A percentile compares a stretch with the other conserved stretches of the same genome.
These are phyloP conservation scores for Diphyllodes magnificus DNA, from an alignment of 2,113 vertebrate species.

Conservation along the genomic window DNA sequence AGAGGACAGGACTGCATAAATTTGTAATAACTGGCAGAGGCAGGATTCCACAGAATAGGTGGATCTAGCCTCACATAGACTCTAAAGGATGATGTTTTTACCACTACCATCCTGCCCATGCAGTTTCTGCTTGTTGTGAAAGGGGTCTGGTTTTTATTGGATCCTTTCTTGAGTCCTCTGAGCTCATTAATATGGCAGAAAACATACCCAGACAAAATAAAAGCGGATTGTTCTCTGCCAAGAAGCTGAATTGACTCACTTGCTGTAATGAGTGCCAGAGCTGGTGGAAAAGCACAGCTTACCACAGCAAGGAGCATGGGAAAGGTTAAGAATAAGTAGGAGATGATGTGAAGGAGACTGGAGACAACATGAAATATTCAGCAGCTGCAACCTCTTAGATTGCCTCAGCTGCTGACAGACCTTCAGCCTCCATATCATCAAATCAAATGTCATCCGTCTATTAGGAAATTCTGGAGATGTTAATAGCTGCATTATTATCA, in stretches of 20 bases:
- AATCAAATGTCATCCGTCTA: background rate
- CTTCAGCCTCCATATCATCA: background rate
- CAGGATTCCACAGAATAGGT: background rate
- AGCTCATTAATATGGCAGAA: constrained; percentile 43
- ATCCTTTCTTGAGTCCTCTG: background rate
- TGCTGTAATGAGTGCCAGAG: constrained; percentile 25
- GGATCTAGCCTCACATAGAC: background rate
- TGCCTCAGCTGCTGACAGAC: background rate
- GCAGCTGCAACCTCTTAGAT: background rate
- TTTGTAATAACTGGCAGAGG: background rate
- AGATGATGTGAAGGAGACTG: background rate
- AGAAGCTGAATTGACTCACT: constrained; percentile 46
- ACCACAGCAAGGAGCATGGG: constrained; percentile 33
- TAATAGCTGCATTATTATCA: background rate
- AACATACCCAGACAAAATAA: constrained; percentile 46
- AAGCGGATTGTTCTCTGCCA: constrained; percentile 7
- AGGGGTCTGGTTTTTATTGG: background rate
- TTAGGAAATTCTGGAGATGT: background rate
- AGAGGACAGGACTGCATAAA: background rate
- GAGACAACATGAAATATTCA: background rate
- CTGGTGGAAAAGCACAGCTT: constrained; percentile 33
- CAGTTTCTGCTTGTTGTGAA: background rate
- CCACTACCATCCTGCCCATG: background rate
- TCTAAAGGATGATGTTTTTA: background rate
- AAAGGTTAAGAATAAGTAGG: constrained; percentile 36